phyloP scores from a whole-genome alignment of 2,113 vertebrate species.

The Thalassoma bifasciatum region DNA sequence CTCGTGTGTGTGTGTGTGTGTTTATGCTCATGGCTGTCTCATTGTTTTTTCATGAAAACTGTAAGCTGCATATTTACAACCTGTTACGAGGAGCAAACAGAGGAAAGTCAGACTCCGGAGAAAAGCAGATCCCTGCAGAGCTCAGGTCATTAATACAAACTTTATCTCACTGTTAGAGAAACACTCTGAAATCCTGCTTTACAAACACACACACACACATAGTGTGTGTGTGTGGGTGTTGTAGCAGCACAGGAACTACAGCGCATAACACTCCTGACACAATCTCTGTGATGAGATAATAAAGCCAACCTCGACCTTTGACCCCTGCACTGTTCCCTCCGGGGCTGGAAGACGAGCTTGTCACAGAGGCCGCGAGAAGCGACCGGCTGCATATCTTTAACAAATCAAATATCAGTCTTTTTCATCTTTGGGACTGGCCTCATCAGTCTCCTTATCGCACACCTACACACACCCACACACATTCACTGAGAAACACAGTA shows the following conservation, averaged over 20 bases:
- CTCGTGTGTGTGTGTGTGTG: too few relatives aligned
- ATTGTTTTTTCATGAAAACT: constrained; percentile 80
- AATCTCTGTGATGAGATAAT: constrained; percentile 16
- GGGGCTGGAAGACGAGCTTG: constrained; percentile 17
- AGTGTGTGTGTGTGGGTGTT: too few relatives aligned
- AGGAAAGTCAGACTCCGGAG: constrained; percentile 30
- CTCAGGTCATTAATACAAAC: constrained; percentile 36
- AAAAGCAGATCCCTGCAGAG: constrained; percentile 23
- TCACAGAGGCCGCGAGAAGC: not conserved
- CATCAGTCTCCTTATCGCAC: constrained; percentile 30
- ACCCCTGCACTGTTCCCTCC: constrained; percentile 20
- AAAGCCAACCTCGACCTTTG: constrained; percentile 42
- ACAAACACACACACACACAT: too few relatives aligned
- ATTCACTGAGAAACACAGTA: too few relatives aligned
- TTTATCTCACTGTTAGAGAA: not conserved
- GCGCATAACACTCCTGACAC: not conserved
- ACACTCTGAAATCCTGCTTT: too few relatives aligned
- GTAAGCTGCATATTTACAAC: constrained; percentile 80
- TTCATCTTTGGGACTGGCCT: constrained; percentile 46
- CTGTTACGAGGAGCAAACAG: constrained; percentile 59
- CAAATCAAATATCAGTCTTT: constrained; percentile 38
- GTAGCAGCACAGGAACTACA: too few relatives aligned
- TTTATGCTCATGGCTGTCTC: constrained; percentile 77
- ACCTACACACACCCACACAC: too few relatives aligned
- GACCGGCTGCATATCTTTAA: constrained; percentile 21